A percentile compares a stretch with the other conserved stretches of the same genome.
Evolutionary conservation across 2,888 invertebrate species (phyloP).

Genomic region (Sphaerophoria rueppellii): DNA sequence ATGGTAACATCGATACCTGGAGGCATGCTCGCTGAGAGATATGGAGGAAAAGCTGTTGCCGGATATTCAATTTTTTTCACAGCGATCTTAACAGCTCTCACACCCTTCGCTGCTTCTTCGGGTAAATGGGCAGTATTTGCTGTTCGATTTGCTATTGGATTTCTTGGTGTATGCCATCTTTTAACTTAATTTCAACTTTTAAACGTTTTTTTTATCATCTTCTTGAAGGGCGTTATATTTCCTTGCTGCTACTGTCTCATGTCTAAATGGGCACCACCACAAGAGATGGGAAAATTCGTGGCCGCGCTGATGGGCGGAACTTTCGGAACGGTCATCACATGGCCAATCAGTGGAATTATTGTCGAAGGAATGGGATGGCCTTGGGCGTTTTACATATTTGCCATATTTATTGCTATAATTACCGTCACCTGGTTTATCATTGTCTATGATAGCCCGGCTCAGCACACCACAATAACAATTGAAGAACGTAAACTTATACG

Average conservation of each 20-base stretch:
- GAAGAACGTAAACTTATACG: conserved; percentile 86
- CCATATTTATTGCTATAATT: conserved; percentile 84
- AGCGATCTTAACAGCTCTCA: conserved; percentile 84
- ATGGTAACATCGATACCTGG: conserved; percentile 86
- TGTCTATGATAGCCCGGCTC: conserved; percentile 85
- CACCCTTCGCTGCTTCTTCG: conserved; percentile 85
- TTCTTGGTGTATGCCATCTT: conserved; percentile 84
- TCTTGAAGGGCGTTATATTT: conserved; percentile 84
- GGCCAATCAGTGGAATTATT: conserved; percentile 86
- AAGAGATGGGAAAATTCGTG: conserved; percentile 89
- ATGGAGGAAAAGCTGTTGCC: conserved; percentile 85
- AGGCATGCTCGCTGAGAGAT: conserved; percentile 86
- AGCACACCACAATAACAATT: conserved; percentile 85
- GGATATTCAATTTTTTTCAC: conserved; percentile 82
- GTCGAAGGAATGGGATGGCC: conserved; percentile 87
- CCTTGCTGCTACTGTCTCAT: conserved; percentile 86
- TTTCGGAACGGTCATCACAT: conserved; percentile 87
- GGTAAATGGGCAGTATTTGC: conserved; percentile 84
- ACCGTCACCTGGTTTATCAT: conserved; percentile 85
- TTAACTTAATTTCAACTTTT: background rate
- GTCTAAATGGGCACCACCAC: conserved; percentile 89
- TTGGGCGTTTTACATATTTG: conserved; percentile 87
- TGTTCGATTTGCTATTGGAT: conserved; percentile 85
- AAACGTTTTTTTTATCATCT: background rate
- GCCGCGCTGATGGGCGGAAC: conserved; percentile 89